Percentiles rank a stretch among this genome's conserved stretches.
phyloP scores from a whole-genome alignment of 2,888 invertebrate genomes.

The Harpagoxenus sublaevis region DNA sequence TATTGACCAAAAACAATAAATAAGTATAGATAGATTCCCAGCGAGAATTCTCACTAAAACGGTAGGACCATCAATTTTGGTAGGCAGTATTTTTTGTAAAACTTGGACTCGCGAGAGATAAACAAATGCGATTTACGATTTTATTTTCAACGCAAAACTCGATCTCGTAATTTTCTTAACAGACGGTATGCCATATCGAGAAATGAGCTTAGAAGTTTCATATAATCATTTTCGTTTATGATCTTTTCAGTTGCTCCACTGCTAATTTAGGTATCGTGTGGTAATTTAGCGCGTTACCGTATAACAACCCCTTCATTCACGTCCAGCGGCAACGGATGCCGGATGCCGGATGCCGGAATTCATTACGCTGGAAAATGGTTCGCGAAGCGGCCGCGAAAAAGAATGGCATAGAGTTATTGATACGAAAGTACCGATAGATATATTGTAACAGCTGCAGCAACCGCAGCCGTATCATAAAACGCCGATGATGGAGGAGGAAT shows the following conservation, averaged over 20 bases:
- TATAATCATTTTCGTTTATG: neutral
- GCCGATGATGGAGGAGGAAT: constrained; percentile 44
- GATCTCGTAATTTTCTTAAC: neutral
- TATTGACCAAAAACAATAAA: neutral
- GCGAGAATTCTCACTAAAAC: constrained; percentile 2
- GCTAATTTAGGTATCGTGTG: neutral
- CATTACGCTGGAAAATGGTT: constrained; percentile 36
- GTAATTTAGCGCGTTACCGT: constrained; percentile 32
- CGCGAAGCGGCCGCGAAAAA: constrained; percentile 17
- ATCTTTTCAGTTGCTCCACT: neutral
- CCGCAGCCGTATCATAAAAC: constrained; percentile 59
- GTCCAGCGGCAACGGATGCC: neutral
- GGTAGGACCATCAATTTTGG: constrained; percentile 15
- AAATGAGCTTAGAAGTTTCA: neutral
- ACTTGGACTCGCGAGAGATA: neutral
- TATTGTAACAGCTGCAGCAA: constrained; percentile 64
- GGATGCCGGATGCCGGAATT: constrained; percentile 21
- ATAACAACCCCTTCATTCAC: neutral
- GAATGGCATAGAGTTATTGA: constrained; percentile 55
- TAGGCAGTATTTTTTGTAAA: neutral
- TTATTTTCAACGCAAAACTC: neutral
- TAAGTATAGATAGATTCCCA: constrained; percentile 4
- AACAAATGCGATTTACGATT: neutral
- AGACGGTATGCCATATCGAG: neutral
- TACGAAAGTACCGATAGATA: constrained; percentile 56